Base-by-base conservation (phyloP, 1,140 invertebrate genomes). In the Mycetomoellerius zeteki region DNA sequence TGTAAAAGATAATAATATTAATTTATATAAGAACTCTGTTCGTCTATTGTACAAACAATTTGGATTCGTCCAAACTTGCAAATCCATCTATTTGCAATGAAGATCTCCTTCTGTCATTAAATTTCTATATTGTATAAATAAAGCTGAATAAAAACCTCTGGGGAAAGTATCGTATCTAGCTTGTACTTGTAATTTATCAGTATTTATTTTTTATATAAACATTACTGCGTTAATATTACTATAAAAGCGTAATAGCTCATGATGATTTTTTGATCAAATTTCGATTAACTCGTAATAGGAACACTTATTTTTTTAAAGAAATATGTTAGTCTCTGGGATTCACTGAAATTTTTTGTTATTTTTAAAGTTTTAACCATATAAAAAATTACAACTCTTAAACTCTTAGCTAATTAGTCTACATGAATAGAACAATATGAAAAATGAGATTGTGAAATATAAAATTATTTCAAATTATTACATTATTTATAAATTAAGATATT, bases 121-220 rank as follows among this genome's bases (percentile, higher is more conserved):
- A 91, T 94, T 94, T 94, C 91, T 94, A 94, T 93, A 94, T 94
- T 94, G 93, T 94, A 93, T 93, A 94, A 94, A 94, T 92, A 86
- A 93, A 94, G 90, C 84, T 93, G 91, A 93, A 94, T 94, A 94
- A 94, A 94, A 94, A 94, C 85, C 88, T 93, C 86, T 94, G 92
- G 93, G 92, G 88, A 93, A 93, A 94, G 87, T 89, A 91, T 84
- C 81, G 47, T 85, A 85, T 67, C 43, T 77, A 37, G 30, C 82
- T 86, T 80, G 52, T 72, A 73, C 21, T 76, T 64, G 12, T 64
- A 64, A 77, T 60, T 21, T 19, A 58, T 60, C 4, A 24, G 19
- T n/a, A 27, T 21, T 24, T 43, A 47, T 27, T 43, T 43, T 43
- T 73, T 30, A 24, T 27, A 47, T 24, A 0, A 58, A 24, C 19